Base-by-base conservation (phyloP, 2,797 vertebrate genomes). In the Gymnoscopelus microlampas region DNA sequence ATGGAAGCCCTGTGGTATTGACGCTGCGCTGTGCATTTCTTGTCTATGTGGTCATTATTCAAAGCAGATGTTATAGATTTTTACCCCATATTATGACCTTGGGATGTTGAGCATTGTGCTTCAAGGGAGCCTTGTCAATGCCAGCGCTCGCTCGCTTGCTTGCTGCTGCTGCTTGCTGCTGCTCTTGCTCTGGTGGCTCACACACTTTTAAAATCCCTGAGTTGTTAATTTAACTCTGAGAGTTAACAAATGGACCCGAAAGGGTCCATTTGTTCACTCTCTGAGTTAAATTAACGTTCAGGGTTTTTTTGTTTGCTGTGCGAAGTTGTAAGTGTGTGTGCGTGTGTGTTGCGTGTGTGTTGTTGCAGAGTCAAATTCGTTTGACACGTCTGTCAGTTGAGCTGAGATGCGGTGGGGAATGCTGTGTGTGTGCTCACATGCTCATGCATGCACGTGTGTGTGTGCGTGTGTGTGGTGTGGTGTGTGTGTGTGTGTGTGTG, bases 31-130 rank as follows among this genome's bases (percentile, higher is more conserved):
- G 32, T 70, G 73, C 86, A 90, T 92, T 93, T 91, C 85, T 90
- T 86, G 90, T 90, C 82, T 84, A 85, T 89, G 90, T 83, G 86
- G 87, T 91, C 89, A 91, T 92, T 90, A 92, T 92, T 90, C 83
- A 92, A 89, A 92, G 87, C 90, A 91, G 87, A 88, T 90, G 88
- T 89, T 92, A 91, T 91, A 88, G 89, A 93, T 91, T 90, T 73
- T 73, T 58, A 91, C 88, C 82, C 84, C 63, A 74, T 88, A 88
- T 89, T 83, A 87, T 89, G 88, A 91, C 90, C 90, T 91, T 92
- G 90, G 88, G 81, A 88, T 88, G 87, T 80, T 83, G 71, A 87
- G 78, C 81, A 79, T 85, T 91, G 23, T 84, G 83, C 80, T 90
- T 78, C 79, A 73, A 87, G 77, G 82, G 80, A 88, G 85, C 85